phyloP scores from a whole-genome alignment of 35 echinoderm and acorn worm genomes.

The Eucidaris tribuloides region DNA sequence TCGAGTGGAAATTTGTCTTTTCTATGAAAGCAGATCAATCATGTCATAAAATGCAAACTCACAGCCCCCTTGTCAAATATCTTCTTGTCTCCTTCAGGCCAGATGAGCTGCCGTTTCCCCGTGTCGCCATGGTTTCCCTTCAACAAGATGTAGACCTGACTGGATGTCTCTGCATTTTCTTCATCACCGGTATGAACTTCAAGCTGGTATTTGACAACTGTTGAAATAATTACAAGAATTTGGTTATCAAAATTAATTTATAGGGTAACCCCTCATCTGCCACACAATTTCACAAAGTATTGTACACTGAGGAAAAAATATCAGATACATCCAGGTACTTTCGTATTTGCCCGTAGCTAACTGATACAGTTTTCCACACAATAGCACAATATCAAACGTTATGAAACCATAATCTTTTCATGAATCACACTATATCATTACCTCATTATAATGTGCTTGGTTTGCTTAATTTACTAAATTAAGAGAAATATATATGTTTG shows the following conservation, averaged over 20 bases:
- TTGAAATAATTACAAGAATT: too few relatives aligned
- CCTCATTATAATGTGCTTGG: not conserved
- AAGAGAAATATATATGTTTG: too few relatives aligned
- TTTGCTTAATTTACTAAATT: too few relatives aligned
- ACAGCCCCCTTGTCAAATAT: slow-evolving; percentile 42
- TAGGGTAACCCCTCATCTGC: not conserved
- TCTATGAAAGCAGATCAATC: too few relatives aligned
- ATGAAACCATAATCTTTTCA: not conserved
- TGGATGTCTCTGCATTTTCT: slow-evolving; percentile 32
- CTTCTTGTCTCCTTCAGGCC: slow-evolving; percentile 26
- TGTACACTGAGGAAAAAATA: too few relatives aligned
- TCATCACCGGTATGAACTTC: slow-evolving; percentile 45
- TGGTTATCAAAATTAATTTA: too few relatives aligned
- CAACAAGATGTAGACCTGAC: slow-evolving; percentile 53
- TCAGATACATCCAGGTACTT: too few relatives aligned
- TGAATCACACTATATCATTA: not conserved
- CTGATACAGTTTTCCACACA: not conserved
- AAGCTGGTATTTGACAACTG: slow-evolving; percentile 59
- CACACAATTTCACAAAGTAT: not conserved
- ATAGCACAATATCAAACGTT: not conserved
- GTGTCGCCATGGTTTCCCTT: slow-evolving; percentile 63
- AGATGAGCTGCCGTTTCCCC: slow-evolving; percentile 41
- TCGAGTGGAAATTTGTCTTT: not conserved
- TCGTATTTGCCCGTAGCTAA: not conserved
- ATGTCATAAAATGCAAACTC: not conserved